Evolutionary conservation across 2,113 vertebrate species (phyloP).

Genomic region (Sclerurus mexicanus): DNA sequence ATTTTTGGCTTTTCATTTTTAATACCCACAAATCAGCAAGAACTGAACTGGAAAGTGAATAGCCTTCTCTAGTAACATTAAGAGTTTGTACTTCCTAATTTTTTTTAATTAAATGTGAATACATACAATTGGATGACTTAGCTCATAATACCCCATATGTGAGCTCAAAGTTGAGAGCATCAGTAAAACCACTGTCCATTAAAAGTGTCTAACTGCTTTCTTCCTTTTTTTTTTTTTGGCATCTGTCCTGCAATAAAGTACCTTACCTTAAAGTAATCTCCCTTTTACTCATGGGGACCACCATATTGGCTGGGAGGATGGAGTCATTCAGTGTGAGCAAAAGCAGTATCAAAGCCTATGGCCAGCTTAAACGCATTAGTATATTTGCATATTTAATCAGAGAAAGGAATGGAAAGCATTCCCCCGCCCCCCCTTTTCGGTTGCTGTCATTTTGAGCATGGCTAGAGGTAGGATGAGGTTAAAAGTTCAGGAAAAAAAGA

Average conservation of each 20-base stretch:
- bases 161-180: not conserved
- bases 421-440: not conserved
- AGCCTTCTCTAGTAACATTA: not conserved
- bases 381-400: conserved; percentile 39
- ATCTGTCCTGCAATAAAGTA: not conserved
- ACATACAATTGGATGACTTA: not conserved
- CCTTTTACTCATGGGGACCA: not conserved
- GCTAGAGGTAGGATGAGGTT: conserved; percentile 55
- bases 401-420: conserved; percentile 42
- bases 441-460: conserved; percentile 36
- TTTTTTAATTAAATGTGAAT: not conserved
- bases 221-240: not conserved
- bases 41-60: not conserved
- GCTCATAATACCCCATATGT: not conserved
- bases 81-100: not conserved
- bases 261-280: not conserved
- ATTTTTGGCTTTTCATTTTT: conserved; percentile 32
- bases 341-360: not conserved
- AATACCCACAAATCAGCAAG: conserved; percentile 11
- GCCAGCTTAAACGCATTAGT: not conserved
- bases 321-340: not conserved
- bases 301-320: not conserved
- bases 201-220: not conserved
- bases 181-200: not conserved
- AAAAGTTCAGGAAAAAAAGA: conserved; percentile 41